Conservation (phyloP, 2,888 invertebrate species). For the Aleiodes leptofemur region DNA sequence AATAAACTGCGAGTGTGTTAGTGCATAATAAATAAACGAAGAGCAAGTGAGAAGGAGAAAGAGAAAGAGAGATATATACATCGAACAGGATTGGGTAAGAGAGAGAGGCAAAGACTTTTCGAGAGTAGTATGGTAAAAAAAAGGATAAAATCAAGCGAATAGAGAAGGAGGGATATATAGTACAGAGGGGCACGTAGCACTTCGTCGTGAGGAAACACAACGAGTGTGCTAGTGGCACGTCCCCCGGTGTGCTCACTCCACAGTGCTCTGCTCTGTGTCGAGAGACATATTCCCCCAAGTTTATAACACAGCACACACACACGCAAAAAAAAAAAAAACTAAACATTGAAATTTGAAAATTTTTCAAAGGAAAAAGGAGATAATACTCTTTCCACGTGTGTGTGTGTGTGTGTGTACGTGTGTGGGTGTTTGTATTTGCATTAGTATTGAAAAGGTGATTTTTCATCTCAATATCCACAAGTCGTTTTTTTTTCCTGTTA, state of each 20-base stretch:
- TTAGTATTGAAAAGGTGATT: no score
- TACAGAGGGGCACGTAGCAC: constrained; percentile 57
- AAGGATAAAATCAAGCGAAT: neutral
- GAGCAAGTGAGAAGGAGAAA: constrained; percentile 24
- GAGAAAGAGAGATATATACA: constrained; percentile 22
- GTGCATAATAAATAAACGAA: neutral
- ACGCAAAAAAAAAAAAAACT: neutral
- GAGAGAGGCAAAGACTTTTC: neutral
- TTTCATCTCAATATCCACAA: no score
- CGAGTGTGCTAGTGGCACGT: constrained; percentile 58
- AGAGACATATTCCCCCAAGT: constrained; percentile 17
- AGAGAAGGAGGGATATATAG: constrained; percentile 51
- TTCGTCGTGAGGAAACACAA: constrained; percentile 59
- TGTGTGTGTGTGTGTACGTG: no score
- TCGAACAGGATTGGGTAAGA: neutral
- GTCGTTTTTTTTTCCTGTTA: no score
- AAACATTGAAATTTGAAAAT: neutral
- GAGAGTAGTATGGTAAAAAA: no score
- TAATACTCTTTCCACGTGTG: no score
- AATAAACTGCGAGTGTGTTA: constrained; percentile 1
- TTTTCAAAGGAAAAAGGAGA: no score
- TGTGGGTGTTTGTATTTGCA: no score
- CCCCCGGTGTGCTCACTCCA: constrained; percentile 42
- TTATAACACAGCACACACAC: no score
- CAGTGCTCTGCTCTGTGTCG: constrained; percentile 46